Base-by-base conservation (phyloP, 2,888 invertebrate genomes). In the Parapristionchus giblindavisi region DNA sequence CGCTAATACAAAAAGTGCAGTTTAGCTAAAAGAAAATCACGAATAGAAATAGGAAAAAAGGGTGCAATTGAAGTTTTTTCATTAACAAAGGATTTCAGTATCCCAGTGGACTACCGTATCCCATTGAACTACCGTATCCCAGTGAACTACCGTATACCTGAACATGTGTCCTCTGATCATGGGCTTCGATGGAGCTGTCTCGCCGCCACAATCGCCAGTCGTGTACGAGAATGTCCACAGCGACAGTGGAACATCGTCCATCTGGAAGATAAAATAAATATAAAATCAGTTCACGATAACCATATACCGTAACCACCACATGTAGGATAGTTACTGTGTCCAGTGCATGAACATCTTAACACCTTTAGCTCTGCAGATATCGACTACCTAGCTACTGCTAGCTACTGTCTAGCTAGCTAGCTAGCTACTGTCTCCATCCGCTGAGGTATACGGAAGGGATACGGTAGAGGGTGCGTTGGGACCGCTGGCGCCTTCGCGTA, bases 201-300 rank as follows among this genome's bases (percentile, higher is more conserved):
- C 83, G 17, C 87, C 87, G 21, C 84, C 84, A 76, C 88, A 88
- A 40, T 79, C 78, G 34, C 76, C 77, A 6, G 85, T 85, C 24
- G 80, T 80, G 52, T 76, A 72, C 60, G 76, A 73, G 77, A 87
- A 88, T 54, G 82, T 79, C 87, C 88, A 88, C 24, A 88, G 77
- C 17, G 85, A 80, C 17, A 88, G 76, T 6, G 77, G 66, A 2
- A 66, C 56, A 32, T 79, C 84, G 76, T 86, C 85, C 34, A 86
- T 71, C 34, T 32, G 75, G 56, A 83, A 29, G 34, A 80, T 77
- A n/a, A n/a, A n/a, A n/a, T n/a, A n/a, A n/a, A n/a, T n/a, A n/a
- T n/a, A n/a, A n/a, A n/a, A n/a, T n/a, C n/a, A n/a, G n/a, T n/a
- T n/a, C n/a, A n/a, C n/a, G n/a, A n/a, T n/a, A n/a, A n/a, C n/a